Evolutionary conservation across 2,113 vertebrate species (phyloP).

Genomic region (Aramus guarauna): DNA sequence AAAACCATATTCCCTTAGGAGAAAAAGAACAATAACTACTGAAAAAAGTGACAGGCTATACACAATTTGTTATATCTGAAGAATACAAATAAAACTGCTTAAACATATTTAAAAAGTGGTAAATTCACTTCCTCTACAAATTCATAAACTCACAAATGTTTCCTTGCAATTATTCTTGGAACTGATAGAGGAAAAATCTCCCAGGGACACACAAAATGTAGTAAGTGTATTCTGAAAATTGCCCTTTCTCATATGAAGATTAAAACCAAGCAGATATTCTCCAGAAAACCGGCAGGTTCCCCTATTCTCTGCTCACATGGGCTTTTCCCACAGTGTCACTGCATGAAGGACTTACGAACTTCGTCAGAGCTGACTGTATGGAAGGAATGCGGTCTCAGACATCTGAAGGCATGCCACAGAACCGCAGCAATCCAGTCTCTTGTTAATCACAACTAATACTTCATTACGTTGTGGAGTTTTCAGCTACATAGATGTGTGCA

Average conservation of each 20-base stretch:
- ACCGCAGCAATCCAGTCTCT: neutral
- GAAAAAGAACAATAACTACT: neutral
- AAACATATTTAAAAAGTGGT: neutral
- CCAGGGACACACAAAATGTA: neutral
- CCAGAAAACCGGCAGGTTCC: slow-evolving; percentile 33
- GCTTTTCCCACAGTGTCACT: slow-evolving; percentile 6
- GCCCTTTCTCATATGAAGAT: neutral
- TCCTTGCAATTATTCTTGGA: slow-evolving; percentile 44
- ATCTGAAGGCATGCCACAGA: neutral
- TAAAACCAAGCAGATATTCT: slow-evolving; percentile 12
- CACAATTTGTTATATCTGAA: neutral
- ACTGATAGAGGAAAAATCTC: slow-evolving; percentile 25
- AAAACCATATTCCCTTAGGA: neutral
- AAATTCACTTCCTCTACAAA: slow-evolving; percentile 25
- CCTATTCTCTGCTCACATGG: neutral
- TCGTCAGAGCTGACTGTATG: neutral
- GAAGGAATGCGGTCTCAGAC: slow-evolving; percentile 22
- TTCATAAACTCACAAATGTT: slow-evolving; percentile 36
- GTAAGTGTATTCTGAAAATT: neutral
- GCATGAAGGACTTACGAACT: neutral
- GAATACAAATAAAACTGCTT: neutral
- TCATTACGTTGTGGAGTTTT: neutral
- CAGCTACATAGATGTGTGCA: neutral
- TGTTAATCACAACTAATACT: slow-evolving; percentile 7
- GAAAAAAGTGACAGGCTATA: neutral